Evolutionary conservation across 2,797 vertebrate genomes (phyloP), one percentile per base, ranked within the genome.

Genomic region (Cyprinella venusta): DNA sequence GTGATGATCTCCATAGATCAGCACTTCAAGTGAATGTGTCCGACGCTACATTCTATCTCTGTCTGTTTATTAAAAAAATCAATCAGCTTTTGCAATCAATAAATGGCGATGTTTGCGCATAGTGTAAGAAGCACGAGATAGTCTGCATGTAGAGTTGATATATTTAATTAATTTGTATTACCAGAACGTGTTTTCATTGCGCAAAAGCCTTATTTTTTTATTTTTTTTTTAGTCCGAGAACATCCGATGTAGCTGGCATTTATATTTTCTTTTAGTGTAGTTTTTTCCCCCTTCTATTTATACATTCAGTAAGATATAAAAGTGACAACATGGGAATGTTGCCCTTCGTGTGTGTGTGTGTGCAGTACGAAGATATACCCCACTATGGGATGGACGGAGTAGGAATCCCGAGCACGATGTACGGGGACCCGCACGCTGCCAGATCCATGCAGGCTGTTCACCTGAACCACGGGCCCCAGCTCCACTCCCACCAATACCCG

Each of bases 341-440:
- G 56, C 40, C 83, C 79, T 85, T 77, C 83, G 79, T 84, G 67
- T 88, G 92, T 93, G 92, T 95, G 92, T 95, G 92, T 93, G 92
- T 95, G 90, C 96, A 99, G 98, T 98, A 99, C 97, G 98, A 99
- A 96, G 98, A 99, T 91, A 94, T 98, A 90, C 96, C 97, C 96
- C 97, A 98, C 94, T 99, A 98, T 95, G 97, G 96, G 91, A 98
- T 99, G 97, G 98, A 99, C 90, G 97, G 97, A 92, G 98, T 98
- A 93, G 98, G 98, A 91, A 97, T 99, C 92, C 97, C 98, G 88
- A 96, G 96, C 93, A 96, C 97, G 92, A 99, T 99, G 97, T 99
- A 99, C 93, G 97, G 96, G 94, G 97, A 99, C 94, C 98, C 97
- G 90, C 98, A 99, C 92, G 97, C 96, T 84, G 97, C 97, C 92